Evolutionary conservation across 2,113 vertebrate genomes (phyloP).

Genomic region (Notothenia rossii): DNA sequence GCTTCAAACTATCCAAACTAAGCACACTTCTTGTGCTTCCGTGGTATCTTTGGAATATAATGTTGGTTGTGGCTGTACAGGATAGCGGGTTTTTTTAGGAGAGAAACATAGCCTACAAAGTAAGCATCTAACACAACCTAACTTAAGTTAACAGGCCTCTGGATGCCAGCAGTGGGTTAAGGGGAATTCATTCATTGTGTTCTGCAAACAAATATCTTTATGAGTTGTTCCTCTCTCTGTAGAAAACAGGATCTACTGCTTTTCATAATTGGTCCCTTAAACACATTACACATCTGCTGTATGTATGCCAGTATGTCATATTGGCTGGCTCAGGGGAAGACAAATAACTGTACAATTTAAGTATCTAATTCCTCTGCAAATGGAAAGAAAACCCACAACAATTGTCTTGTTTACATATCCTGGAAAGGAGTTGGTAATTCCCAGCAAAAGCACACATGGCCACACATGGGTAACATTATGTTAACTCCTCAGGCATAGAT

Average conservation of each 20-base stretch:
- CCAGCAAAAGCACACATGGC: background rate
- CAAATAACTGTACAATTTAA: background rate
- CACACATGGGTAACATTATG: background rate
- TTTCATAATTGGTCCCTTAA: background rate
- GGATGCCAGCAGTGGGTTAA: background rate
- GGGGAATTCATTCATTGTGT: background rate
- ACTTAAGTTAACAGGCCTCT: background rate
- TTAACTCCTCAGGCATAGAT: background rate
- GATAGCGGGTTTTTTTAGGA: background rate
- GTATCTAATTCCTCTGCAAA: background rate
- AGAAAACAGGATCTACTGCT: constrained; percentile 25
- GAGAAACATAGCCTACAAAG: background rate
- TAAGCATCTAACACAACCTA: background rate
- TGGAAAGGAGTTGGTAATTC: background rate
- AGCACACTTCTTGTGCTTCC: background rate
- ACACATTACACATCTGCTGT: background rate
- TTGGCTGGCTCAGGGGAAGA: background rate
- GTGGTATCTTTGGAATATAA: background rate
- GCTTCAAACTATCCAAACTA: background rate
- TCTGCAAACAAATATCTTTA: constrained; percentile 37
- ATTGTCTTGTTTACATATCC: background rate
- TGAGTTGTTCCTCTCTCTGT: constrained; percentile 38
- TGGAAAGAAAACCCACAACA: background rate
- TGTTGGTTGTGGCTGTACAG: background rate
- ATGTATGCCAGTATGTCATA: background rate